phyloP scores from a whole-genome alignment of 2,113 vertebrate species.

The Otis tarda region DNA sequence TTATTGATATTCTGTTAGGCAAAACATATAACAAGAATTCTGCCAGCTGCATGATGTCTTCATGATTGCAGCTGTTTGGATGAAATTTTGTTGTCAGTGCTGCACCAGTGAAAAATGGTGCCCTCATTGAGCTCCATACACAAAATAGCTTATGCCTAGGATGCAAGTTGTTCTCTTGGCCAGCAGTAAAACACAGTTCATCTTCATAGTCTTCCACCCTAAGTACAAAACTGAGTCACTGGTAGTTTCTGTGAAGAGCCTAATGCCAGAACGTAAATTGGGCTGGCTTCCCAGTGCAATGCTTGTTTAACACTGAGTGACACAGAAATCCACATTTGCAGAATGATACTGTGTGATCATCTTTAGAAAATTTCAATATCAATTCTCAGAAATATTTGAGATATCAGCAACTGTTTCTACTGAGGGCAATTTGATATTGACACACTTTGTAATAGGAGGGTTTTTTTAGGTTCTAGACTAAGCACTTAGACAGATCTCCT shows the following conservation, averaged over 20 bases:
- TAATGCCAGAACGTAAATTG: slow-evolving; percentile 5
- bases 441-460: background rate
- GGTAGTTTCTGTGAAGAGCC: background rate
- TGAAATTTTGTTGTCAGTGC: slow-evolving; percentile 6
- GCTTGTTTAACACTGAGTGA: slow-evolving; percentile 31
- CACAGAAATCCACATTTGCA: slow-evolving; percentile 14
- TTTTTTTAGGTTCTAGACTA: background rate
- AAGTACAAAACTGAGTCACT: background rate
- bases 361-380: background rate
- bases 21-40: slow-evolving; percentile 40
- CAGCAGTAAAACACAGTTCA: slow-evolving; percentile 3
- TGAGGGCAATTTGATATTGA: background rate
- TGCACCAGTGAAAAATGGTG: slow-evolving; percentile 37
- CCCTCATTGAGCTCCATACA: background rate
- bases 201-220: background rate
- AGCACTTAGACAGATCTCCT: background rate
- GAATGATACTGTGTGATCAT: background rate
- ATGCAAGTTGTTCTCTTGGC: background rate
- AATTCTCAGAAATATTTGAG: background rate
- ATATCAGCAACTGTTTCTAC: background rate
- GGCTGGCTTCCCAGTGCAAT: background rate
- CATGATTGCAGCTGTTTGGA: slow-evolving; percentile 52
- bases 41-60: slow-evolving; percentile 35
- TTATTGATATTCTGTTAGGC: slow-evolving; percentile 38
- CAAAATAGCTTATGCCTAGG: background rate